A percentile compares a stretch with the other conserved stretches of the same genome.
Conservation (phyloP, 2,113 vertebrate genomes). For the Morone saxatilis region DNA sequence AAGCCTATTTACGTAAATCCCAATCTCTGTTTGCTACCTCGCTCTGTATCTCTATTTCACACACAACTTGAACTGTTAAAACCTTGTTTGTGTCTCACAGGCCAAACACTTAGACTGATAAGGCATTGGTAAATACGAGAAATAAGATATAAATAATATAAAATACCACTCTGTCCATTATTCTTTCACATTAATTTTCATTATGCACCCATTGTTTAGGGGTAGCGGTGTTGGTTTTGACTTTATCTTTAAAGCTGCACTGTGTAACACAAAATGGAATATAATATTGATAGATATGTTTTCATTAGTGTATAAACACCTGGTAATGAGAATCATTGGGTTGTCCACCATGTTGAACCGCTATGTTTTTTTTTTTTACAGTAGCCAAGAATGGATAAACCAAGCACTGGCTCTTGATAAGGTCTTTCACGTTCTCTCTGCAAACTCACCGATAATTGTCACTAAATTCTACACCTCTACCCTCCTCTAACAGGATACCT, state of each 20-base stretch:
- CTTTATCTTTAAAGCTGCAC: not conserved
- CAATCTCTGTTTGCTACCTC: not conserved
- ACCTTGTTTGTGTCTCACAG: not conserved
- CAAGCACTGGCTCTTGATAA: too few relatives aligned
- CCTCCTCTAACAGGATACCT: not conserved
- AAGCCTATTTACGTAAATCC: not conserved
- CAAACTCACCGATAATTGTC: too few relatives aligned
- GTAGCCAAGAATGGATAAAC: too few relatives aligned
- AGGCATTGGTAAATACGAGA: not conserved
- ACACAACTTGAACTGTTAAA: not conserved
- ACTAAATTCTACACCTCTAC: too few relatives aligned
- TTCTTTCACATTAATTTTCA: not conserved
- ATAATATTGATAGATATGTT: too few relatives aligned
- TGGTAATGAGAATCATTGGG: too few relatives aligned
- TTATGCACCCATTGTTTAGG: not conserved
- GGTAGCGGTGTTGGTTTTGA: not conserved
- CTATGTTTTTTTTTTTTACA: too few relatives aligned
- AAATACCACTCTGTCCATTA: not conserved
- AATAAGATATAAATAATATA: not conserved
- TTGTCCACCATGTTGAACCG: too few relatives aligned
- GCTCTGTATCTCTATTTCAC: conserved; percentile 12
- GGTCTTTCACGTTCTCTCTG: too few relatives aligned
- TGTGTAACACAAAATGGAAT: too few relatives aligned
- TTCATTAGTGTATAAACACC: too few relatives aligned
- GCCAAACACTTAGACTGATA: not conserved